Evolutionary conservation across 2,888 invertebrate genomes (phyloP), one percentile per base, ranked within the genome.

Genomic region (Tricholauxania praeusta): DNA sequence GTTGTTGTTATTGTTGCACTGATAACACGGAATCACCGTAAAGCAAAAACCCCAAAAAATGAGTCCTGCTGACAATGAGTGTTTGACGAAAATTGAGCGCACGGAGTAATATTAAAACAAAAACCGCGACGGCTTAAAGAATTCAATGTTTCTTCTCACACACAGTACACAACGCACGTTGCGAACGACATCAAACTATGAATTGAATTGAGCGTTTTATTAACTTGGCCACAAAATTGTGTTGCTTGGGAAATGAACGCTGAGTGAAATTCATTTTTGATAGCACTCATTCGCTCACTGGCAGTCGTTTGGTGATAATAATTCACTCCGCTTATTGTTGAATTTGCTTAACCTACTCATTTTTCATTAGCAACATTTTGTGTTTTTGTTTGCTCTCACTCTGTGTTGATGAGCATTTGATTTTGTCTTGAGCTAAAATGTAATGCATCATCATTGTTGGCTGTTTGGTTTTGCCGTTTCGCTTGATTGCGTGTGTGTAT

Each of bases 81-180:
- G 64, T 60, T 47, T 66, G 7, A 57, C 64, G 62, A 62, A 59
- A 71, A 75, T 64, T 65, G 73, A 71, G 65, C 49, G 15, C 62
- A 62, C 39, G 48, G 66, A 62, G 72, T 57, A 49, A 68, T n/a
- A 48, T 12, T 59, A 52, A 15, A 55, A 63, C 22, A 64, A 15
- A 69, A 65, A 65, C 22, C 15, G 17, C 48, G 51, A 39, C 39
- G 39, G 39, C 39, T 39, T 39, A 39, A 39, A 39, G 1, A 10
- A 7, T 39, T 39, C 39, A 39, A 7, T 39, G 10, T 39, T 39
- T 39, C 39, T 39, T 39, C 39, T 39, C 39, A 39, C 39, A 39
- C 39, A 39, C 39, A 39, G 39, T 10, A 39, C 39, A 39, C 39
- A 39, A 39, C 39, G 39, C 39, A 39, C 39, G 39, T 39, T 39